phyloP scores from a whole-genome alignment of 2,888 invertebrate genomes.

The Syrphus vitripennis region DNA sequence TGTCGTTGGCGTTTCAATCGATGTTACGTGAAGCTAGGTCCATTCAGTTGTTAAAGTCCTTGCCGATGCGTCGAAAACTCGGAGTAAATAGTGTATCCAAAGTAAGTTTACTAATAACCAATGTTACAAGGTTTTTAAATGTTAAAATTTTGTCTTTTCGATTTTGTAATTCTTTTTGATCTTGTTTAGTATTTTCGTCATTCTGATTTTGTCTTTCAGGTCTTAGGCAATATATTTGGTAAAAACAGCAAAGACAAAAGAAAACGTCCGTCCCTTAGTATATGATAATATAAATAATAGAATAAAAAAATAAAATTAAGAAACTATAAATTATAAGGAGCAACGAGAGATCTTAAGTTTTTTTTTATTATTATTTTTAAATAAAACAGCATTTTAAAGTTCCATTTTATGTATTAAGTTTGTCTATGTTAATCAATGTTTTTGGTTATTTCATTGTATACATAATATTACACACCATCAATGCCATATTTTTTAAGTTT shows the following conservation, averaged over 20 bases:
- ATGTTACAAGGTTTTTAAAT: not conserved
- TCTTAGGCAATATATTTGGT: slow-evolving; percentile 89
- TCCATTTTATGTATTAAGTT: slow-evolving; percentile 38
- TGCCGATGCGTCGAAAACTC: slow-evolving; percentile 87
- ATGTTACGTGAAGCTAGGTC: slow-evolving; percentile 89
- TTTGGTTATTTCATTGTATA: slow-evolving; percentile 25
- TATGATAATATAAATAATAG: slow-evolving; percentile 83
- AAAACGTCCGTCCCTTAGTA: slow-evolving; percentile 89
- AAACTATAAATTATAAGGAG: not conserved
- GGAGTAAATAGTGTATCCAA: slow-evolving; percentile 90
- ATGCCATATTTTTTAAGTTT: slow-evolving; percentile 62
- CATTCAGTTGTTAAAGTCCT: slow-evolving; percentile 86
- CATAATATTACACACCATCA: not conserved
- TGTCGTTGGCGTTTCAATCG: slow-evolving; percentile 90
- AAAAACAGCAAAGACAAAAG: slow-evolving; percentile 90
- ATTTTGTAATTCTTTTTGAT: slow-evolving; percentile 2
- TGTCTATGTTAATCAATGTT: not conserved
- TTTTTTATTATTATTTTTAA: not conserved
- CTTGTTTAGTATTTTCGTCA: not conserved
- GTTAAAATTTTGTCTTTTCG: not conserved
- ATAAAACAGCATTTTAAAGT: slow-evolving; percentile 38
- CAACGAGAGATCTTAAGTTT: slow-evolving; percentile 35
- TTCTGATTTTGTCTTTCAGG: slow-evolving; percentile 78
- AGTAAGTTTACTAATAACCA: slow-evolving; percentile 79
- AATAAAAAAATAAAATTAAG: slow-evolving; percentile 1